These are phyloP conservation scores for Morpho helenor DNA, from an alignment of 2,888 invertebrate genomes.

Conservation along the genomic window DNA sequence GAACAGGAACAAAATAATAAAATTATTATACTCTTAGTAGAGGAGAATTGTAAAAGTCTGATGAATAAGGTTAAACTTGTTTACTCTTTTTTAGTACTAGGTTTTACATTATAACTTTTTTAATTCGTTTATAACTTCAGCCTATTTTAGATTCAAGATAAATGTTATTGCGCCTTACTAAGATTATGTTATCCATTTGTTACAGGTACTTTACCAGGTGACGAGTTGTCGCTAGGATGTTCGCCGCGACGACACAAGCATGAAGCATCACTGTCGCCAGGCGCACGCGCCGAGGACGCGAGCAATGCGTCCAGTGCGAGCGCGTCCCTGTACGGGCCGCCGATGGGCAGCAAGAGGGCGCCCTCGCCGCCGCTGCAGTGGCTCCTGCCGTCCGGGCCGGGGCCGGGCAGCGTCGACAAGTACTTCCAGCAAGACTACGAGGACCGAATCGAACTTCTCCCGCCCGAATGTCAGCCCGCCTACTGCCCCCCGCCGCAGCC, in stretches of 20 bases:
- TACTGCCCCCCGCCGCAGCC: slow-evolving; percentile 71
- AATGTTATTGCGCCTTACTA: neutral
- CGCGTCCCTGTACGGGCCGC: slow-evolving; percentile 80
- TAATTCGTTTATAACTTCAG: neutral
- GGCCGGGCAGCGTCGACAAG: slow-evolving; percentile 81
- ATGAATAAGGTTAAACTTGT: too few relatives aligned
- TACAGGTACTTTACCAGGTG: slow-evolving; percentile 89
- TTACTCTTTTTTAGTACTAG: too few relatives aligned
- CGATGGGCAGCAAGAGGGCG: slow-evolving; percentile 65
- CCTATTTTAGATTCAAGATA: neutral
- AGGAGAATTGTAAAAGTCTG: too few relatives aligned
- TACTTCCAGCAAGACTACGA: slow-evolving; percentile 84
- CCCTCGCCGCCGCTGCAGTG: slow-evolving; percentile 82
- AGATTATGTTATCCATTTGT: slow-evolving; percentile 40
- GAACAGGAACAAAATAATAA: too few relatives aligned
- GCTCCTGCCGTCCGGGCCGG: slow-evolving; percentile 85
- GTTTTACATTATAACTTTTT: too few relatives aligned
- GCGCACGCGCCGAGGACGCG: slow-evolving; percentile 85
- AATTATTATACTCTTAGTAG: too few relatives aligned
- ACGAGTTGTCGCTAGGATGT: slow-evolving; percentile 85
- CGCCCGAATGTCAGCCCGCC: slow-evolving; percentile 71
- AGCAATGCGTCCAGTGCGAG: slow-evolving; percentile 83
- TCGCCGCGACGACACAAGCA: slow-evolving; percentile 80
- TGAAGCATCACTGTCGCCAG: slow-evolving; percentile 82
- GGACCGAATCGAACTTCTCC: slow-evolving; percentile 79